Evolutionary conservation across 1,140 invertebrate species (phyloP).

Genomic region (Danaus melanippus): DNA sequence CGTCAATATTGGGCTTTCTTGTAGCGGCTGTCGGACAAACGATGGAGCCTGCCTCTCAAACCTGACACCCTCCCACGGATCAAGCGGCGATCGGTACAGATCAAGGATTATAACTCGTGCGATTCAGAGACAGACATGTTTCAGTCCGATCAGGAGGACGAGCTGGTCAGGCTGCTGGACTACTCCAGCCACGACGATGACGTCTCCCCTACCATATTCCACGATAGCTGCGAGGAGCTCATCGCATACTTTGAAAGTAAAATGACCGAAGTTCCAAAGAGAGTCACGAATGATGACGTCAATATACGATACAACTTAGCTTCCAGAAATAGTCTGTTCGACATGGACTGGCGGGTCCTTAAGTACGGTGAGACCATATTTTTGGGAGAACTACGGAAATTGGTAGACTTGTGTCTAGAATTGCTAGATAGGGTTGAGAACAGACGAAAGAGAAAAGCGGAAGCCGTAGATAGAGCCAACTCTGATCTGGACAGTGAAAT

Average conservation of each 20-base stretch:
- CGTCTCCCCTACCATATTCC: constrained; percentile 59
- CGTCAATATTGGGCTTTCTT: constrained; percentile 64
- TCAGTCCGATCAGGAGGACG: constrained; percentile 86
- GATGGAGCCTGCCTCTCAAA: constrained; percentile 64
- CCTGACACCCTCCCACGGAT: constrained; percentile 39
- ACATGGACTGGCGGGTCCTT: constrained; percentile 68
- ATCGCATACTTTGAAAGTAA: constrained; percentile 53
- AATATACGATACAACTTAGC: constrained; percentile 55
- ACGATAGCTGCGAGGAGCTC: constrained; percentile 60
- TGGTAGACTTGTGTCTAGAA: constrained; percentile 51
- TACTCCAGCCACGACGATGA: constrained; percentile 70
- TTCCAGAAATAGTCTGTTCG: constrained; percentile 49
- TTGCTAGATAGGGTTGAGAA: constrained; percentile 38
- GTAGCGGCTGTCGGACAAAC: constrained; percentile 58
- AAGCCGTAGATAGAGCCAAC: constrained; percentile 35
- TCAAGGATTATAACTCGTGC: constrained; percentile 55
- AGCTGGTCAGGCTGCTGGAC: constrained; percentile 77
- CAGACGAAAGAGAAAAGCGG: constrained; percentile 38
- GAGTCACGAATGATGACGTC: constrained; percentile 37
- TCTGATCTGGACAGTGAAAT: constrained; percentile 60
- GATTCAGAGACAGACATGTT: constrained; percentile 84
- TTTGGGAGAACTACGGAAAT: constrained; percentile 56
- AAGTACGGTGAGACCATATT: constrained; percentile 69
- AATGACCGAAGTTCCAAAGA: constrained; percentile 34
- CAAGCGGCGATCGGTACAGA: constrained; percentile 39